Percentiles rank a stretch among this genome's conserved stretches.
phyloP scores from a whole-genome alignment of 2,888 invertebrate genomes.

The Drosophila borborema region DNA sequence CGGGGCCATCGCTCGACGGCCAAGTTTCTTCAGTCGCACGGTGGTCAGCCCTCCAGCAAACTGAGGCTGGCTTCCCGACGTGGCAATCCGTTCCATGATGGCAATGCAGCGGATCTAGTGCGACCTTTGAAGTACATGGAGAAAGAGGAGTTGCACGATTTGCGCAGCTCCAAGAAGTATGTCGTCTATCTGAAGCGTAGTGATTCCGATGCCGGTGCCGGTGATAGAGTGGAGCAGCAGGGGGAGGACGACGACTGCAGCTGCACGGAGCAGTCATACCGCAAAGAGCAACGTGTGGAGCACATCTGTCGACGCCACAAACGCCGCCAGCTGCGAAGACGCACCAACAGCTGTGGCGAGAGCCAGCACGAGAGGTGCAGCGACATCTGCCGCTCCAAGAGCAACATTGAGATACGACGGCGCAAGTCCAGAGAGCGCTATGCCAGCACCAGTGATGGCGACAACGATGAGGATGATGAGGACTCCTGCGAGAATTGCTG shows the following conservation, averaged over 20 bases:
- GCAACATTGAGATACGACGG: conserved; percentile 84
- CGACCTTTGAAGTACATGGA: conserved; percentile 84
- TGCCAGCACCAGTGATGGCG: conserved; percentile 84
- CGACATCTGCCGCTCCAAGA: conserved; percentile 85
- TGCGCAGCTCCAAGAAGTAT: conserved; percentile 83
- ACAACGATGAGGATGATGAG: conserved; percentile 81
- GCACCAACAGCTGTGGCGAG: conserved; percentile 84
- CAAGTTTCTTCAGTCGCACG: conserved; percentile 95
- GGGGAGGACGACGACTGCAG: conserved; percentile 67
- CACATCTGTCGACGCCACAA: conserved; percentile 82
- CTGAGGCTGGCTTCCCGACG: conserved; percentile 85
- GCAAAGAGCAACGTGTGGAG: conserved; percentile 78
- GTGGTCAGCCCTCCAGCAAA: conserved; percentile 92
- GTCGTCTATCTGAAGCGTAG: conserved; percentile 83
- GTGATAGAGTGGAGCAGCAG: conserved; percentile 21
- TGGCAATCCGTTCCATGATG: conserved; percentile 83
- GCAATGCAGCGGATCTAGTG: conserved; percentile 78
- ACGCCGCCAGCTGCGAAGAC: conserved; percentile 78
- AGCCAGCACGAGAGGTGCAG: conserved; percentile 74
- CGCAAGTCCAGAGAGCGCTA: conserved; percentile 79
- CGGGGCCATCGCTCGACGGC: conserved; percentile 95
- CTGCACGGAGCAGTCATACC: conserved; percentile 82
- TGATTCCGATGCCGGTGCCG: conserved; percentile 70
- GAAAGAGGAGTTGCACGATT: conserved; percentile 83
- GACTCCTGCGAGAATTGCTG: conserved; percentile 86